A percentile compares a stretch with the other conserved stretches of the same genome.
These are phyloP conservation scores for Pristionchus pacificus DNA, from an alignment of 1,140 invertebrate genomes.

Conservation along the genomic window DNA sequence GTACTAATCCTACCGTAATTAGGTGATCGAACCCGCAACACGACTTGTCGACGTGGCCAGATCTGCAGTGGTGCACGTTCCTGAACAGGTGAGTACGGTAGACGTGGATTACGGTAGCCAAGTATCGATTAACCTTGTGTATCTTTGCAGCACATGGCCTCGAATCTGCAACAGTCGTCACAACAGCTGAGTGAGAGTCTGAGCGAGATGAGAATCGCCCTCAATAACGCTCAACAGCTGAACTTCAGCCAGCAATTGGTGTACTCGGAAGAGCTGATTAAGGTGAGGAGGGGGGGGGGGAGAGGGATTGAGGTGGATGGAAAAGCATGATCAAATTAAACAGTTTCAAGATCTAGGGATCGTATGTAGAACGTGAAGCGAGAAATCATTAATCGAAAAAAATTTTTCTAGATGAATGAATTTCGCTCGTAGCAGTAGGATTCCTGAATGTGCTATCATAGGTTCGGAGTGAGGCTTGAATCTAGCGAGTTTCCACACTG, in stretches of 20 bases:
- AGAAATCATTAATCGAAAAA: background rate
- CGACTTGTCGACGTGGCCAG: slow-evolving; percentile 71
- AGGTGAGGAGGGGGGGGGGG: no score
- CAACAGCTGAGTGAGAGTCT: slow-evolving; percentile 73
- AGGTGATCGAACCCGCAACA: slow-evolving; percentile 63
- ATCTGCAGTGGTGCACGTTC: slow-evolving; percentile 78
- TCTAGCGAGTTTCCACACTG: no score
- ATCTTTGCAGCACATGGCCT: slow-evolving; percentile 61
- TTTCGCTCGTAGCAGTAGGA: no score
- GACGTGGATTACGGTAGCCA: background rate
- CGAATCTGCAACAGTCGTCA: slow-evolving; percentile 70
- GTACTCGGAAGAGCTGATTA: slow-evolving; percentile 64
- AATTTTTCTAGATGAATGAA: no score
- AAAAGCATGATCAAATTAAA: no score
- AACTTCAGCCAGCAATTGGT: slow-evolving; percentile 76
- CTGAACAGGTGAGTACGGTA: slow-evolving; percentile 71
- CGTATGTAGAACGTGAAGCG: background rate
- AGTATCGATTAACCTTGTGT: background rate
- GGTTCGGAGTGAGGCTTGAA: background rate
- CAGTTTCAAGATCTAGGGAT: background rate
- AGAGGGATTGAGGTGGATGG: no score
- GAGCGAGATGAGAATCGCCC: slow-evolving; percentile 74
- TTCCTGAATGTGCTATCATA: no score
- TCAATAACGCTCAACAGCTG: slow-evolving; percentile 77
- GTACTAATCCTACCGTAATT: background rate